Evolutionary conservation across 2,113 vertebrate genomes (phyloP), one percentile per base, ranked within the genome.

Genomic region (Epinephelus moara): DNA sequence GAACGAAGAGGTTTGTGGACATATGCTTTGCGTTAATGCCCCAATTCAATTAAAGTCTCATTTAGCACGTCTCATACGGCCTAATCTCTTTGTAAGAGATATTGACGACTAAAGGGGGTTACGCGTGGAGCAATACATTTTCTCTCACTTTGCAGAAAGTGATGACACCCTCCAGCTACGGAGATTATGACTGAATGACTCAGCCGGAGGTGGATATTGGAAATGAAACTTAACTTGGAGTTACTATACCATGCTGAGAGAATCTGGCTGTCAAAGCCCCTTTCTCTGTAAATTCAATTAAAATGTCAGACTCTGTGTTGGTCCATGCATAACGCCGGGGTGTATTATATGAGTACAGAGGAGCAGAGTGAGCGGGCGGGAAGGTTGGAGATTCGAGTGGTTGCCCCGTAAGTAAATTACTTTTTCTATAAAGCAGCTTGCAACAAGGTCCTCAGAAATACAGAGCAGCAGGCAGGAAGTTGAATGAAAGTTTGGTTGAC

Each of bases 261-360:
- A 80, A 73, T 77, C 53, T 74, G 73, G 30, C 82, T 80, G 84
- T 81, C 74, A 88, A 74, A 50, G 78, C 69, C 68, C 42, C 62
- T 80, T 60, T 88, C 75, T 9, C 76, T 85, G 59, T 62, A 88
- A 91, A 91, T 92, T 91, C 64, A 91, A 94, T 94, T 93, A 89
- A 90, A 94, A 82, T 86, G 33, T 82, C 87, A 85, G 72, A 90
- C 85, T 86, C 78, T 57, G 82, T 85, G 83, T 79, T 88, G 76
- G 85, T 75, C 80, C 84, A 85, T 89, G 82, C 86, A 87, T 87
- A 84, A 76, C 80, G 21, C 62, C 2, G 13, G 52, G 49, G 23
- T 74, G 68, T 75, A 55, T 87, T 84, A 70, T 77, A 87, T 85
- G 78, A 71, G 73, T 53, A 75, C 30, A 66, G 70, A 67, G 55